Base-by-base conservation (phyloP, 2,113 vertebrate species). In the Thymallus thymallus region DNA sequence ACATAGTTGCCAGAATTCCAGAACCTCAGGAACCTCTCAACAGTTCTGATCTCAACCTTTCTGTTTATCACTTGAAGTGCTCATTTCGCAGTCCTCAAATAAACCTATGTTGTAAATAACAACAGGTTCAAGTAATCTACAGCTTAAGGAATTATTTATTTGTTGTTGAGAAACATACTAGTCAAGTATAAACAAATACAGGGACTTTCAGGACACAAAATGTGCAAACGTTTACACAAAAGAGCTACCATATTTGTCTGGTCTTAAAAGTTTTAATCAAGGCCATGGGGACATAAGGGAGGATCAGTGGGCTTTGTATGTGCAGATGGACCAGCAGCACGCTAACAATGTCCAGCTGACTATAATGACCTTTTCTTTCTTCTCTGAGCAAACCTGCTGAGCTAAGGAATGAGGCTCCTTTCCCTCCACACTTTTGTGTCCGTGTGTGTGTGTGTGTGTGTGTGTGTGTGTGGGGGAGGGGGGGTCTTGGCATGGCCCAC, bases 281-380 rank as follows among this genome's bases (percentile, higher is more conserved):
- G 35, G 16, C 67, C 41, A 45, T 81, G 79, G 79, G 72, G 74
- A 64, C 16, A 81, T 78, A 86, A 85, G 71, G 86, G 84, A 84
- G 78, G 77, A 84, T 74, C 78, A 80, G 82, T 78, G 76, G 69
- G 81, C 75, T 72, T 22, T 60, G 65, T 72, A 48, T 76, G 68
- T 76, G 77, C 74, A 78, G 81, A 84, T 16, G 71, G 35, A 81
- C 26, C 76, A 68, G 60, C 69, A 78, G 69, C 77, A 80, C 35
- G 29, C 26, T 78, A 77, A 86, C 80, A 70, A 75, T 71, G 73
- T 72, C 73, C 81, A 85, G 81, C 84, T 81, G 81, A 86, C 73
- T 75, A 82, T 68, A 78, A 76, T 72, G 64, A 62, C 68, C 70
- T 71, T 51, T 81, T 72, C 77, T 86, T 86, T 83, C 75, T 82